phyloP scores from a whole-genome alignment of 2,888 invertebrate genomes.

The Dicyrtoma fusca region DNA sequence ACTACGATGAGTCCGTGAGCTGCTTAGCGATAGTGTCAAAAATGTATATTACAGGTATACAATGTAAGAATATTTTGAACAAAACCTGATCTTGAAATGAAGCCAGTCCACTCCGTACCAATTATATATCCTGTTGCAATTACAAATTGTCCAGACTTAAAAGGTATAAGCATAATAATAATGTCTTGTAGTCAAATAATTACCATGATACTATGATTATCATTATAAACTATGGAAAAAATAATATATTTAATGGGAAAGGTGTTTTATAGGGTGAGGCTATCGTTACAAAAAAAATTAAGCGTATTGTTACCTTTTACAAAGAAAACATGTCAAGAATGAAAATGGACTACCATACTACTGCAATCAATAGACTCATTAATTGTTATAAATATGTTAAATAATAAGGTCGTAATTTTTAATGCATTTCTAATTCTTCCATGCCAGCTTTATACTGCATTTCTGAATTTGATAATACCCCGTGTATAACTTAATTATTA shows the following conservation, averaged over 20 bases:
- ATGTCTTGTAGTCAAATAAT: background rate
- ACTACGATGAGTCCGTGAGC: too few species aligned
- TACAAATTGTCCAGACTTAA: constrained; percentile 14
- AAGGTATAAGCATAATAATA: background rate
- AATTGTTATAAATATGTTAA: too few species aligned
- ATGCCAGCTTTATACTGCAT: too few species aligned
- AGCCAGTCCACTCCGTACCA: constrained; percentile 42
- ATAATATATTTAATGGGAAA: too few species aligned
- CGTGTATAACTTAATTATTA: too few species aligned
- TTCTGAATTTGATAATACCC: too few species aligned
- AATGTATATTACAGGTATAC: background rate
- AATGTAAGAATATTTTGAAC: background rate
- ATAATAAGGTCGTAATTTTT: too few species aligned
- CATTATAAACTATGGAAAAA: background rate
- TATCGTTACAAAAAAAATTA: background rate
- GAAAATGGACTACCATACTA: too few species aligned
- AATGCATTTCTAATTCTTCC: too few species aligned
- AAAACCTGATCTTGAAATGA: constrained; percentile 30
- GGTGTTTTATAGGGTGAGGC: too few species aligned
- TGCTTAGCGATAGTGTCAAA: background rate
- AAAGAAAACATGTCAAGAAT: too few species aligned
- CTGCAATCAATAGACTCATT: too few species aligned
- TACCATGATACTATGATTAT: background rate
- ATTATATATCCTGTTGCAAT: constrained; percentile 6
- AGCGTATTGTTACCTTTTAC: background rate